A percentile compares a stretch with the other conserved stretches of the same genome.
These are phyloP conservation scores for Euplagia quadripunctaria DNA, from an alignment of 2,888 invertebrate species.

Conservation along the genomic window DNA sequence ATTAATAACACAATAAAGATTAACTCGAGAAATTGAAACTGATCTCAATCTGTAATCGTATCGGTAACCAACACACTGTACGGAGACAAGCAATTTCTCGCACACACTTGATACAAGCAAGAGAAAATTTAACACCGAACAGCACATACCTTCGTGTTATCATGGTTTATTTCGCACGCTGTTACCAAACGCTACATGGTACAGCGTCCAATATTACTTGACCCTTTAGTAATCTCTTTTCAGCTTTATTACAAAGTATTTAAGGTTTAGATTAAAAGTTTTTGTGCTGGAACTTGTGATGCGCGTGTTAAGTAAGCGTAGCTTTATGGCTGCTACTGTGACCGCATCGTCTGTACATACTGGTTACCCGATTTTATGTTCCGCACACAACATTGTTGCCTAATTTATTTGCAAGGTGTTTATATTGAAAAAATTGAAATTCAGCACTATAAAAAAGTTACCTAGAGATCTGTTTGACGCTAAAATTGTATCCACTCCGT, in stretches of 20 bases:
- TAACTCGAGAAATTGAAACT: slow-evolving; percentile 26
- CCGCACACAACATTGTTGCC: slow-evolving; percentile 51
- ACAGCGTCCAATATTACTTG: slow-evolving; percentile 52
- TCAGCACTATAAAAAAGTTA: not conserved
- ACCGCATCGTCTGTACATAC: slow-evolving; percentile 71
- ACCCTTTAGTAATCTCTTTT: slow-evolving; percentile 47
- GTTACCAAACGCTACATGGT: slow-evolving; percentile 73
- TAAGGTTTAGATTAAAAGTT: slow-evolving; percentile 46
- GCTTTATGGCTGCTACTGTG: slow-evolving; percentile 76
- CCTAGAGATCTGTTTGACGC: not conserved
- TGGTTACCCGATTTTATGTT: slow-evolving; percentile 68
- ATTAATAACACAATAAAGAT: slow-evolving; percentile 34
- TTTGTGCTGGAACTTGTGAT: slow-evolving; percentile 59
- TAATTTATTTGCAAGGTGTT: slow-evolving; percentile 42
- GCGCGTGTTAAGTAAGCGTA: slow-evolving; percentile 76
- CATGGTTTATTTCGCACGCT: slow-evolving; percentile 80
- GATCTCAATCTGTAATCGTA: slow-evolving; percentile 30
- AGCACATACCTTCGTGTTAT: slow-evolving; percentile 75
- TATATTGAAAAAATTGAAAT: slow-evolving; percentile 19
- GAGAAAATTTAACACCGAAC: slow-evolving; percentile 71
- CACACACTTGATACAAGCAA: slow-evolving; percentile 49
- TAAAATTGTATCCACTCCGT: not conserved
- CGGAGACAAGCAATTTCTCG: slow-evolving; percentile 40
- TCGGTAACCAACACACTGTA: slow-evolving; percentile 36
- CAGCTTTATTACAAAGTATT: not conserved